These are phyloP conservation scores for Myotis davidii DNA, from an alignment of 2,113 vertebrate genomes.

Conservation along the genomic window DNA sequence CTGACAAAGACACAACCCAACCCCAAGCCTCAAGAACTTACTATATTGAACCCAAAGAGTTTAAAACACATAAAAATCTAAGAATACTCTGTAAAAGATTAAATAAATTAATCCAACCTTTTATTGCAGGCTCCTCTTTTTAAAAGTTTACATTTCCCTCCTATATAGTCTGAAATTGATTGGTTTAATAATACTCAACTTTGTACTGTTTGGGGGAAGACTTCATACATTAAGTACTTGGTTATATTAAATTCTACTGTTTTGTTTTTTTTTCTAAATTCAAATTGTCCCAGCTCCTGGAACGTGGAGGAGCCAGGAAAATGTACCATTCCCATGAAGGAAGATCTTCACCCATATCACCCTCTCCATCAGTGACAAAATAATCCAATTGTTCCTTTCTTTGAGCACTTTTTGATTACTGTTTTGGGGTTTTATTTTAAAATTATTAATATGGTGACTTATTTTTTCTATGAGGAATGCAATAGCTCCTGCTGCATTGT, in stretches of 20 bases:
- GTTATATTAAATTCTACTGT: neutral
- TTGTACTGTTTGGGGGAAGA: neutral
- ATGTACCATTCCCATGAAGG: neutral
- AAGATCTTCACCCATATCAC: neutral
- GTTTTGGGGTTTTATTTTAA: slow-evolving; percentile 37
- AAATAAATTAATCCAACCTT: neutral
- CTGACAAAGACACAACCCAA: neutral
- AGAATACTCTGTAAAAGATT: neutral
- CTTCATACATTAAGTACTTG: neutral
- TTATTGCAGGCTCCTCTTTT: neutral
- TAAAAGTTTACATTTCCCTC: neutral
- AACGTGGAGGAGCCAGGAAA: neutral
- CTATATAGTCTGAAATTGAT: neutral
- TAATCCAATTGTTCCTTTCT: neutral
- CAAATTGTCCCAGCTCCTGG: neutral
- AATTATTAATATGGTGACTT: slow-evolving; percentile 26
- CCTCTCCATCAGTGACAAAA: neutral
- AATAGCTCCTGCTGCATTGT: neutral
- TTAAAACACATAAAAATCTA: neutral
- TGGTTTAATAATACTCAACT: neutral
- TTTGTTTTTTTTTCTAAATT: neutral
- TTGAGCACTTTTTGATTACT: slow-evolving; percentile 21
- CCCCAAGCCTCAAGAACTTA: neutral
- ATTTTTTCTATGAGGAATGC: slow-evolving; percentile 16
- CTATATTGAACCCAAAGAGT: neutral